Conservation (phyloP, 2,888 invertebrate species). For the Ornithoptera alexandrae region DNA sequence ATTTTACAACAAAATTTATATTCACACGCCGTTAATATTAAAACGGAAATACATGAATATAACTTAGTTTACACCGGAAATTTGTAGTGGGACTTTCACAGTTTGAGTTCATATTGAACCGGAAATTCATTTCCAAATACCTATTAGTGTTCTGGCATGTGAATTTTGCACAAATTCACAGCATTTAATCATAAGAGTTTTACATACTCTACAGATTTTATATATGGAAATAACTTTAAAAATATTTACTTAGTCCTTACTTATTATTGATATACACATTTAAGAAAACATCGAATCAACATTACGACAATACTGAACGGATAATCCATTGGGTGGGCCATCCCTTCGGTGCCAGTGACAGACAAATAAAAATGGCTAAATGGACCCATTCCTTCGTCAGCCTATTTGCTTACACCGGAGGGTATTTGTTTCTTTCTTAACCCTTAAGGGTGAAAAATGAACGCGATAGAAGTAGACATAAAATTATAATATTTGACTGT, state of each 20-base stretch:
- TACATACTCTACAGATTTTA: neutral
- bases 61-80: conserved; percentile 62
- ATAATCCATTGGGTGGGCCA: conserved; percentile 23
- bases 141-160: conserved; percentile 16
- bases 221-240: neutral
- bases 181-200: neutral
- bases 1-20: neutral
- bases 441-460: conserved; percentile 19
- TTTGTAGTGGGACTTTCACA: conserved; percentile 71
- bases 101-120: conserved; percentile 57
- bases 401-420: conserved; percentile 27
- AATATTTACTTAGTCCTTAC: neutral
- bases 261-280: neutral
- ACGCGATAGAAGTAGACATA: conserved; percentile 4
- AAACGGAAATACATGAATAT: conserved; percentile 28
- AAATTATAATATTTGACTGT: conserved; percentile 1
- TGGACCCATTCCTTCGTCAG: conserved; percentile 29
- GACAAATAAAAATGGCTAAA: conserved; percentile 30
- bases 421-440: conserved; percentile 28
- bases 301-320: conserved; percentile 21
- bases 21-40: conserved; percentile 3
- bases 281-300: conserved; percentile 3
- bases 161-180: conserved; percentile 17
- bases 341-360: conserved; percentile 27
- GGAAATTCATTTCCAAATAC: conserved; percentile 33